Evolutionary conservation across 2,888 invertebrate genomes (phyloP).

Genomic region (Pseudococcus longispinus): DNA sequence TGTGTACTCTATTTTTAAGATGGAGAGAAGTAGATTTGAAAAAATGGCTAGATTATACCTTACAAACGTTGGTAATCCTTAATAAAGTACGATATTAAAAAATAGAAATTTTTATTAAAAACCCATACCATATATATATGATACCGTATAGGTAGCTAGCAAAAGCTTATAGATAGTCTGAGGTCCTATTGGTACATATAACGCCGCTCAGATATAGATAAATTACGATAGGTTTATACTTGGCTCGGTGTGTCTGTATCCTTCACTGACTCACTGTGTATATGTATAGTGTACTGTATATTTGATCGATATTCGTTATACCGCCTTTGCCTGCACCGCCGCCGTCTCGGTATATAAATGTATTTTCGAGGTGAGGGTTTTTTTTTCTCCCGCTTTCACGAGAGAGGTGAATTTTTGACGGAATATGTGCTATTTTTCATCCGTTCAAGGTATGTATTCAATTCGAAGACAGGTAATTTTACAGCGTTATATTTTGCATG

Average conservation of each 20-base stretch:
- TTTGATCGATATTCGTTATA: background rate
- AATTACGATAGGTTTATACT: conserved; percentile 10
- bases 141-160: background rate
- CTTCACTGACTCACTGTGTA: background rate
- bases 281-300: background rate
- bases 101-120: conserved; percentile 42
- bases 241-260: background rate
- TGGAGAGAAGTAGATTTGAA: conserved; percentile 13
- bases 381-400: background rate
- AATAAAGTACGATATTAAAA: conserved; percentile 45
- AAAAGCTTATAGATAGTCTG: background rate
- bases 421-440: conserved; percentile 30
- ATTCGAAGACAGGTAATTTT: conserved; percentile 30
- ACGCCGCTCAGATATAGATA: background rate
- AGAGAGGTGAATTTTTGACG: background rate
- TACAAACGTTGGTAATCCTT: conserved; percentile 39
- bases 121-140: background rate
- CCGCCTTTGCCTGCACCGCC: too few relatives aligned
- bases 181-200: background rate
- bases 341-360: background rate
- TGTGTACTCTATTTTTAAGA: background rate
- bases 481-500: conserved; percentile 22
- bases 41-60: conserved; percentile 39
- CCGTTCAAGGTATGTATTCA: conserved; percentile 31
- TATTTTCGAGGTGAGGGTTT: background rate